Conservation (phyloP, 2,113 vertebrate species). For the Alosa alosa region DNA sequence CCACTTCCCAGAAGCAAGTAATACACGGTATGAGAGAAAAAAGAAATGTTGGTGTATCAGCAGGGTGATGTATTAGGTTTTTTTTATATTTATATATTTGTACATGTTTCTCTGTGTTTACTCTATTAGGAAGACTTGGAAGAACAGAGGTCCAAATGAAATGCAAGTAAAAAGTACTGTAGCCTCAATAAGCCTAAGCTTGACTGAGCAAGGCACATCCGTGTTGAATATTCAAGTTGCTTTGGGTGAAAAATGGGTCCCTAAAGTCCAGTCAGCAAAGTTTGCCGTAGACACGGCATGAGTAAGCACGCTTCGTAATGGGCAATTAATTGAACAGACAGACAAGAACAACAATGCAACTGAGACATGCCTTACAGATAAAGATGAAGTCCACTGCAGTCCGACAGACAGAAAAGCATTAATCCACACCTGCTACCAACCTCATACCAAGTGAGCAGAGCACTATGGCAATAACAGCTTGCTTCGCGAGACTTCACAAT, state of each 20-base stretch:
- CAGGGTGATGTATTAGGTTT: not conserved
- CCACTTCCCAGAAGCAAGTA: constrained; percentile 64
- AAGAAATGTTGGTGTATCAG: not conserved
- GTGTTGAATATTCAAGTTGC: constrained; percentile 10
- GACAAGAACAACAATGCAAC: not conserved
- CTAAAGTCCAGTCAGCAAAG: not conserved
- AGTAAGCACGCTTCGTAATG: not conserved
- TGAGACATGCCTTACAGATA: not conserved
- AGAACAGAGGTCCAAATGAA: not conserved
- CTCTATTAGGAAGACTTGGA: not conserved
- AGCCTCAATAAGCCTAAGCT: not conserved
- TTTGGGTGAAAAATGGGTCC: not conserved
- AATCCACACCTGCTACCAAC: not conserved
- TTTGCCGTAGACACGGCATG: not conserved
- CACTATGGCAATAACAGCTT: not conserved
- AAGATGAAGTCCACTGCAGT: not conserved
- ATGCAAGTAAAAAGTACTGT: not conserved
- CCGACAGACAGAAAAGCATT: not conserved
- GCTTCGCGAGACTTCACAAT: not conserved
- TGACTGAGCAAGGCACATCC: not conserved
- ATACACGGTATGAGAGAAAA: constrained; percentile 32
- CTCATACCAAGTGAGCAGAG: not conserved
- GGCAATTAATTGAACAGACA: constrained; percentile 5
- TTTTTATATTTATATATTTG: not conserved
- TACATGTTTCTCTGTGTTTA: not conserved